A percentile compares a stretch with the other conserved stretches of the same genome.
Evolutionary conservation across 1,140 invertebrate genomes (phyloP).

Genomic region (Piezodorus guildinii): DNA sequence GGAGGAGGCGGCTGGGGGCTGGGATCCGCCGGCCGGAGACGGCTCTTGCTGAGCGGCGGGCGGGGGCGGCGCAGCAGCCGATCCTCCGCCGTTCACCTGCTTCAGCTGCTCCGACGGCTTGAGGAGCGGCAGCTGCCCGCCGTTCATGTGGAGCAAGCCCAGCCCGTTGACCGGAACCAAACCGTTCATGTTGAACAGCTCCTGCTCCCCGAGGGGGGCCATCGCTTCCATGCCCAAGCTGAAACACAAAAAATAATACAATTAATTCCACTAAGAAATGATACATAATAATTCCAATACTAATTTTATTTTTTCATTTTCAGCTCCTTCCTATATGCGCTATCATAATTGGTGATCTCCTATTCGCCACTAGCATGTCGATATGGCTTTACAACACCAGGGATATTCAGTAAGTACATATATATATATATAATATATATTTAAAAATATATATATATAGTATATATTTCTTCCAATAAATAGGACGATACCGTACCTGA

Average conservation of each 20-base stretch:
- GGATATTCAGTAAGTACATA: slow-evolving; percentile 1
- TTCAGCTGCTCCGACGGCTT: slow-evolving; percentile 19
- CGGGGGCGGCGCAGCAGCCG: not conserved
- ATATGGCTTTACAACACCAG: not conserved
- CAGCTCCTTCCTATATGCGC: not conserved
- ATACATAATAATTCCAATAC: not conserved
- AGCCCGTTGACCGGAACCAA: slow-evolving; percentile 25
- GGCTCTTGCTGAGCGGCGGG: slow-evolving; percentile 9
- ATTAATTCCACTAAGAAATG: not conserved
- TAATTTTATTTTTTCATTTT: not conserved
- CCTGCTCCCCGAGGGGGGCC: slow-evolving; percentile 29
- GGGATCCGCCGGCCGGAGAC: slow-evolving; percentile 1
- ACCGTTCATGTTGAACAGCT: slow-evolving; percentile 28
- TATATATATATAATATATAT: no score
- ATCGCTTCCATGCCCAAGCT: slow-evolving; percentile 31
- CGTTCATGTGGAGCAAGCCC: slow-evolving; percentile 28
- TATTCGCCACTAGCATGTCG: not conserved
- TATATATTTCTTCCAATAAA: no score
- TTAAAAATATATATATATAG: no score
- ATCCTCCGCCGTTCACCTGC: slow-evolving; percentile 10
- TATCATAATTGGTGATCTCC: not conserved
- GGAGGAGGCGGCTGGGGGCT: not conserved
- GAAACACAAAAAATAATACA: slow-evolving; percentile 15
- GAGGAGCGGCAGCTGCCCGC: slow-evolving; percentile 23
- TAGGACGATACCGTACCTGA: no score